Base-by-base conservation (phyloP, 30 jellyfish, hydroid and myxozoan species). In the Pseudorhiza aurosa region DNA sequence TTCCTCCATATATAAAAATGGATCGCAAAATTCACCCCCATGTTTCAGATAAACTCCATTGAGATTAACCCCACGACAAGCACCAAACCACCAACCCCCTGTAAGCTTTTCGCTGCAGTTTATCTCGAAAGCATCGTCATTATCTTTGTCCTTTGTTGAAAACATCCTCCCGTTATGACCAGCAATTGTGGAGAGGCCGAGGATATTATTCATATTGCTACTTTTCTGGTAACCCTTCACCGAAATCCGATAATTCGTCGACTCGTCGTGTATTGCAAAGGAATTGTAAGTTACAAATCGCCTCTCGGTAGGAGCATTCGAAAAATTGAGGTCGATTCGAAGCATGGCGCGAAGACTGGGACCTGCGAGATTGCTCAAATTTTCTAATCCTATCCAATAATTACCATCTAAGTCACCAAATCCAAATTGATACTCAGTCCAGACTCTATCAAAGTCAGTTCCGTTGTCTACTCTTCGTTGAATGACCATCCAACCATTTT, bases 381-480 rank as follows among this genome's bases (percentile, higher is more conserved):
- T 74, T 2, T 56, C 77, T 17, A 40, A 42, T 2, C 83, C 83
- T 17, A 74, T 27, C 87, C 87, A 74, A 24, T 14, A 74, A 74
- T 57, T 72, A 1, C 72, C 57, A 10, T 29, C 18, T 11, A 72
- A 53, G 19, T 72, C 56, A 12, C 85, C 83, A 32, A 69, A 69
- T 19, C 83, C 83, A 69, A 17, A 14, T 69, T 24, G 9, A 33
- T 69, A 69, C 0, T 29, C 87, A 2, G 25, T 12, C 87, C 87
- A 53, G 14, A 1, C 21, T 28, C 76, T 33, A 24, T 74, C 64
- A 74, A 74, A 74, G 53, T 25, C 36, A 11, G 76, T 57, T 24
- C 8, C 21, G 53, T 31, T 57, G 36, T 74, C 43, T 2, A 40
- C 46, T 22, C 87, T 30, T 58, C 87, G 31, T 46, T 74, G 87